phyloP scores from a whole-genome alignment of 2,888 invertebrate species.

The Bellardia bayeri region DNA sequence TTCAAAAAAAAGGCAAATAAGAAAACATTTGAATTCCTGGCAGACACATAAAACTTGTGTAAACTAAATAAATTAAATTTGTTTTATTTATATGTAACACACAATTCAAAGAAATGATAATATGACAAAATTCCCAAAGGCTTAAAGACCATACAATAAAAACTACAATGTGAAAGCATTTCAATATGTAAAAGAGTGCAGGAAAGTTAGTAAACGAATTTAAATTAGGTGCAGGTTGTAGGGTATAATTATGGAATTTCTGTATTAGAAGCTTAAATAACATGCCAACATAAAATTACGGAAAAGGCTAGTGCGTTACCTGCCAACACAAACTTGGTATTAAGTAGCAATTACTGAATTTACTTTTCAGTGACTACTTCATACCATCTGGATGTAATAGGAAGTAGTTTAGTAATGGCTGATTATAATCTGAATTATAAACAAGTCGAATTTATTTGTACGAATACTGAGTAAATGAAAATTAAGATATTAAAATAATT shows the following conservation, averaged over 20 bases:
- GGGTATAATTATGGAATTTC: neutral
- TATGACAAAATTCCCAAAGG: neutral
- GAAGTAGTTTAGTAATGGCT: too few species aligned
- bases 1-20: neutral
- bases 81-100: neutral
- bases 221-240: neutral
- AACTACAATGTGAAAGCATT: neutral
- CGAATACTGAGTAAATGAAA: too few species aligned
- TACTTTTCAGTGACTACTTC: too few species aligned
- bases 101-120: neutral
- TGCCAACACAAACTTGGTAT: too few species aligned
- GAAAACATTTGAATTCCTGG: neutral
- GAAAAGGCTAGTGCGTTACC: too few species aligned
- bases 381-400: too few species aligned
- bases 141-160: neutral
- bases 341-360: too few species aligned
- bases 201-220: neutral
- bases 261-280: too few species aligned
- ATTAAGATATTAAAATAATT: too few species aligned
- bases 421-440: too few species aligned
- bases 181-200: neutral
- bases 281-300: too few species aligned
- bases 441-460: too few species aligned
- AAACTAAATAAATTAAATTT: conserved; percentile 30
- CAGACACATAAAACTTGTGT: conserved; percentile 11